Conservation (phyloP, 2,888 invertebrate genomes). For the Smittia sp. region DNA sequence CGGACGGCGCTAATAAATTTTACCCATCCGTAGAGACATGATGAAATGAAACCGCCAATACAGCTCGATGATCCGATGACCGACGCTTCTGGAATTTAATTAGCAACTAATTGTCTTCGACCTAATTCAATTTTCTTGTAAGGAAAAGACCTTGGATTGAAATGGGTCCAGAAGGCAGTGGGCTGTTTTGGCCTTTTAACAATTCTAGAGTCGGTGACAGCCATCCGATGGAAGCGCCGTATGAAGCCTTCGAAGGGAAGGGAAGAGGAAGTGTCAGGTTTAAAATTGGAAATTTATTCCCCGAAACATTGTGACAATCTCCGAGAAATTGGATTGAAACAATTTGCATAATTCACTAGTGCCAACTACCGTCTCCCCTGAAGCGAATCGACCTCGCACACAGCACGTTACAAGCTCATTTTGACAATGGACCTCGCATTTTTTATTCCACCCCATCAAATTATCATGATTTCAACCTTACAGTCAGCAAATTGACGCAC, state of each 20-base stretch:
- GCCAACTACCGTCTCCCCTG: too few relatives aligned
- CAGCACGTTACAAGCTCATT: background rate
- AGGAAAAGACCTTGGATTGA: background rate
- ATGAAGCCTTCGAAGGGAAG: slow-evolving; percentile 31
- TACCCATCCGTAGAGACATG: slow-evolving; percentile 32
- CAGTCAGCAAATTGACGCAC: slow-evolving; percentile 32
- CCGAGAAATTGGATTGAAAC: background rate
- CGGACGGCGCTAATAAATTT: background rate
- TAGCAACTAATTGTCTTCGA: background rate
- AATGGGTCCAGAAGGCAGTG: slow-evolving; percentile 32
- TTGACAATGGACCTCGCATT: background rate
- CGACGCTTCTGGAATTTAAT: background rate
- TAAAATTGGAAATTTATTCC: background rate
- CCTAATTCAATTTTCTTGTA: background rate
- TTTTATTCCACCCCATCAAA: slow-evolving; percentile 2
- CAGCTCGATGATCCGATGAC: slow-evolving; percentile 5
- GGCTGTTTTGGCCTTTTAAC: background rate
- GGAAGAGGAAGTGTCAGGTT: background rate
- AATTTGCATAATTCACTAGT: background rate
- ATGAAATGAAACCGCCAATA: slow-evolving; percentile 18
- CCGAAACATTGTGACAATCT: background rate
- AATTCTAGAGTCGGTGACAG: slow-evolving; percentile 42
- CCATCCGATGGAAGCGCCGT: slow-evolving; percentile 44
- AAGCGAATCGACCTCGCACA: too few relatives aligned
- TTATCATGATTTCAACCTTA: slow-evolving; percentile 19